Percentiles rank a stretch among this genome's conserved stretches.
Evolutionary conservation across 1,140 invertebrate genomes (phyloP).

Genomic region (Spodoptera litura): DNA sequence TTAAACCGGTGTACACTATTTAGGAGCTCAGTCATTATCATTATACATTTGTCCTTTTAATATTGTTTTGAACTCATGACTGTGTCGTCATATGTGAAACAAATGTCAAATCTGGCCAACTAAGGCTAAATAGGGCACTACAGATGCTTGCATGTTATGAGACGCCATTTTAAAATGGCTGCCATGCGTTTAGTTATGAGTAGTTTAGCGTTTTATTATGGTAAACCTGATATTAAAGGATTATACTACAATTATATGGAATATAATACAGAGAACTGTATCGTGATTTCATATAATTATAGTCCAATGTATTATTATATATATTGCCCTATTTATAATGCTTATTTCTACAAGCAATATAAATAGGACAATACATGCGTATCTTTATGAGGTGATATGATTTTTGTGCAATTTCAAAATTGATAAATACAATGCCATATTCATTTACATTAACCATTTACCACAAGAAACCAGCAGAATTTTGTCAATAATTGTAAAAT

Average conservation of each 20-base stretch:
- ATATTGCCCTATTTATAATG: no score
- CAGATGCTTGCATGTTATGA: constrained; percentile 26
- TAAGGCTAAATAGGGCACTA: constrained; percentile 29
- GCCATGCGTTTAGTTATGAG: not conserved
- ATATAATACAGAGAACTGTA: no score
- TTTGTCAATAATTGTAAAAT: not conserved
- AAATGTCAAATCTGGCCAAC: constrained; percentile 42
- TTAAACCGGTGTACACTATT: constrained; percentile 19
- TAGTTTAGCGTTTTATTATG: not conserved
- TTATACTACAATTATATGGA: not conserved
- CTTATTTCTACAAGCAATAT: no score
- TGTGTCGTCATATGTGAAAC: constrained; percentile 7
- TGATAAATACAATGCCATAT: no score
- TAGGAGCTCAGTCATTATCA: constrained; percentile 42
- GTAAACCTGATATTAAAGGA: constrained; percentile 7
- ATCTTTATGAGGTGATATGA: no score
- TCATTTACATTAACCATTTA: no score
- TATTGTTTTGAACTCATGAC: constrained; percentile 36
- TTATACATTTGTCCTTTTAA: constrained; percentile 27
- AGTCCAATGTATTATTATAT: no score
- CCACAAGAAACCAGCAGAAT: no score
- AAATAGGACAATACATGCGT: no score
- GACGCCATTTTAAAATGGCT: constrained; percentile 16
- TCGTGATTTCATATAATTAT: no score
- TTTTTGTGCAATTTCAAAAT: no score